Evolutionary conservation across 2,888 invertebrate genomes (phyloP), one percentile per base, ranked within the genome.

Genomic region (Lithophane ornitopus): DNA sequence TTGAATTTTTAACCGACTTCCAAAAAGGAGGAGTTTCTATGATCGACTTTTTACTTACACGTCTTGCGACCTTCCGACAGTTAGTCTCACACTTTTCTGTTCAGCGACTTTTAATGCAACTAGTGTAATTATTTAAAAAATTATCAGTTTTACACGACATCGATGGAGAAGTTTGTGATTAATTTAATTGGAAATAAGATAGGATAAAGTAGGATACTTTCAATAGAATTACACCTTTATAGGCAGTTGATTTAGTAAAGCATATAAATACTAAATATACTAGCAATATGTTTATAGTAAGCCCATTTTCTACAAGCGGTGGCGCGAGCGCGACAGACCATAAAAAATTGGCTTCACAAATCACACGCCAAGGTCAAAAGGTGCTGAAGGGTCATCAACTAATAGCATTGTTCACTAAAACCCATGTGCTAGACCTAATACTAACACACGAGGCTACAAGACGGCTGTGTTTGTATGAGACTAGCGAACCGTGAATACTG

Each of bases 401-500:
- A 82, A 81, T 82, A 76, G 79, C 44, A 52, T 76, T 75, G 73
- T 70, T 56, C 54, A 58, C 22, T 73, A 67, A 71, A 80, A 61
- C 74, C 70, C 58, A 58, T 22, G 26, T 72, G 70, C 66, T 66
- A 46, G 68, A 80, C 46, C 67, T 70, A 68, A 65, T 34, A 69
- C 71, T 39, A 63, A 78, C 68, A 28, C 54, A 70, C 26, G 26
- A 34, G 7, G 19, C 46, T 28, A 71, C 54, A 82, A 79, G 68
- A 74, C 54, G 56, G 61, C 54, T 74, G 49, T 71, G 78, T 62
- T 82, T 34, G 62, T 82, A 22, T 59, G 81, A 66, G 80, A 75
- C 46, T 80, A 85, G 82, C 70, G 80, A 79, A 80, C 79, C 79
- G 88, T 85, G 74, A 68, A 62, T 9, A 26, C 19, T 19, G 56